Evolutionary conservation across 2,888 invertebrate species (phyloP), one percentile per base, ranked within the genome.

Genomic region (Vanessa cardui): DNA sequence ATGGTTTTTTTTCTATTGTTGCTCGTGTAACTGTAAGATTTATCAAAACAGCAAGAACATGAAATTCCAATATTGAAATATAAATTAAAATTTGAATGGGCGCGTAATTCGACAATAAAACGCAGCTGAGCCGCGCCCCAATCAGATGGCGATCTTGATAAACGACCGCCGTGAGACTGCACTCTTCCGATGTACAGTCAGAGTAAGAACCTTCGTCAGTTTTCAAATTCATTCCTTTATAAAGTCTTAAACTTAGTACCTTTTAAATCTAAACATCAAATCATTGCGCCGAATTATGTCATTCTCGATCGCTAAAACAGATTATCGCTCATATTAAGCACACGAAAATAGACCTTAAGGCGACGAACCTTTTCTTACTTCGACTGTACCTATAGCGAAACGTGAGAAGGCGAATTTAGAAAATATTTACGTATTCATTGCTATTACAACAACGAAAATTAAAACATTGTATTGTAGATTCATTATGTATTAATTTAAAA

Each of bases 71-170:
- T 84, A 84, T 80, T 73, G 71, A 75, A 77, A 80, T 77, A 77
- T 78, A 78, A 80, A 80, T 92, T 91, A 88, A 89, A 91, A 90
- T 91, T 87, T 82, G 86, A 85, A 90, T 84, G 84, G 86, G 87
- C 80, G 80, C 80, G 87, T 88, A 88, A 89, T 89, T 89, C 87
- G 85, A 85, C 89, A 89, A 90, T 91, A 90, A 91, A 92, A 90
- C 89, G 89, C 92, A 92, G 92, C 92, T 92, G 90, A 87, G 88
- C 80, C 88, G 84, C 88, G 76, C 79, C 86, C 88, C 90, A 87
- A 90, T 91, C 90, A 87, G 85, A 86, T 84, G 87, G 85, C 90
- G 89, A 90, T 90, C 88, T 86, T 92, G 92, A 92, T 92, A 92
- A 92, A 92, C 89, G 92, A 92, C 76, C 84, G 80, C 85, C 86